Conservation (phyloP, 2,797 vertebrate genomes). For the Neomorphus geoffroyi region DNA sequence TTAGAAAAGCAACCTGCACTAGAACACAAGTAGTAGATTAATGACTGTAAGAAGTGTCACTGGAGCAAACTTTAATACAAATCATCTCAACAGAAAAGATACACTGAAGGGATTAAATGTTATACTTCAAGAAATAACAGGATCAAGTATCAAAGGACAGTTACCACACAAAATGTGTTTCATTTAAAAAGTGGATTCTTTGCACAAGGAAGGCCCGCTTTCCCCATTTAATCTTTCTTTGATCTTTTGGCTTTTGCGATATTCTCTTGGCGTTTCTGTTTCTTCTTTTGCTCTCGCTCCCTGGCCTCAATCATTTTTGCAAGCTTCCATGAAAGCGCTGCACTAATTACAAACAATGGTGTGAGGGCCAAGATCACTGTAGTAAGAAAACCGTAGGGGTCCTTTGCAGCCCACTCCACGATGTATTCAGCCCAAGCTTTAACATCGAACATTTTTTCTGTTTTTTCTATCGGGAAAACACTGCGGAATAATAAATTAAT, state of each 20-base stretch:
- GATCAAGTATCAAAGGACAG: conserved; percentile 40
- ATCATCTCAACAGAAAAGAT: neutral
- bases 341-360: conserved; percentile 92
- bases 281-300: conserved; percentile 96
- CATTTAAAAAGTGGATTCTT: neutral
- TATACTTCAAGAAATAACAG: neutral
- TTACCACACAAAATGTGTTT: conserved; percentile 25
- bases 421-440: conserved; percentile 95
- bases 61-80: neutral
- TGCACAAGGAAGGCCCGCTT: neutral
- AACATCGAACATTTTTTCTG: conserved; percentile 88
- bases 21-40: conserved; percentile 1
- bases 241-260: conserved; percentile 95
- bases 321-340: conserved; percentile 95
- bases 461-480: conserved; percentile 4
- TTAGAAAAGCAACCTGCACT: conserved; percentile 35
- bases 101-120: neutral
- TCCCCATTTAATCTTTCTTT: conserved; percentile 88
- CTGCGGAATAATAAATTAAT: neutral
- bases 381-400: conserved; percentile 96
- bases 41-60: neutral
- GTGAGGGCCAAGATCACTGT: conserved; percentile 95
- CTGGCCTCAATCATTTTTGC: conserved; percentile 98
- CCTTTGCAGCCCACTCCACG: conserved; percentile 98
- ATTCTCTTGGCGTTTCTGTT: conserved; percentile 97